phyloP scores from a whole-genome alignment of 2,797 vertebrate genomes.

The Apodemus agrarius region DNA sequence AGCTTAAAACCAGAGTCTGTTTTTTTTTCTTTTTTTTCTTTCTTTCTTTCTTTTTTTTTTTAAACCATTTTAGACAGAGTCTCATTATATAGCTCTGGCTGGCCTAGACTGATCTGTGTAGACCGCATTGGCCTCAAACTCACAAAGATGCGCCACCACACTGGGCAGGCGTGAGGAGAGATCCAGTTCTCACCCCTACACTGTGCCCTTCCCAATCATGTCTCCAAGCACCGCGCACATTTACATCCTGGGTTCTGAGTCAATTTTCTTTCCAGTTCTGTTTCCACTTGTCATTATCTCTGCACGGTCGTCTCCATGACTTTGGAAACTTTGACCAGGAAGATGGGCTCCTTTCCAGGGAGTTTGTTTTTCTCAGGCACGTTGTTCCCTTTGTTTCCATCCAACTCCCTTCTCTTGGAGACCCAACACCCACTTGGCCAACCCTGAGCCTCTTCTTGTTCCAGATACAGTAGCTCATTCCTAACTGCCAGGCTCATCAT shows the following conservation, averaged over 20 bases:
- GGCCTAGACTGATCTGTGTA: not conserved
- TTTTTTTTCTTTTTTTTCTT: not conserved
- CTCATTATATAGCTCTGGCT: not conserved
- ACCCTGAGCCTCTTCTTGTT: not conserved
- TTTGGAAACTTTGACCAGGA: conserved; percentile 51
- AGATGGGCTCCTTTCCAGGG: conserved; percentile 29
- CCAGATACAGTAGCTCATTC: not conserved
- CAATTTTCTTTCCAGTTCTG: conserved; percentile 31
- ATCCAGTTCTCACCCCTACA: no score
- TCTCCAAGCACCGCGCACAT: not conserved
- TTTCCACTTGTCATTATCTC: conserved; percentile 50
- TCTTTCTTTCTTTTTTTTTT: no score
- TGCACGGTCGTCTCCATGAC: not conserved
- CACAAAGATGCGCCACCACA: not conserved
- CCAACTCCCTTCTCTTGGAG: not conserved
- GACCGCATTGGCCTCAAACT: not conserved
- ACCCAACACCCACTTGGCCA: not conserved
- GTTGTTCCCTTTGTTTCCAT: not conserved
- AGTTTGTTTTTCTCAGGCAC: not conserved
- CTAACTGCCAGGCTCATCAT: not conserved
- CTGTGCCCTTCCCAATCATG: not conserved
- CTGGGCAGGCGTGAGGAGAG: not conserved
- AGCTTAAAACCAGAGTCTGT: not conserved
- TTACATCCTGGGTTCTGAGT: not conserved
- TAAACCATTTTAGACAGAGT: not conserved